Conservation (phyloP, 2,797 vertebrate species). For the Gastrophryne carolinensis region DNA sequence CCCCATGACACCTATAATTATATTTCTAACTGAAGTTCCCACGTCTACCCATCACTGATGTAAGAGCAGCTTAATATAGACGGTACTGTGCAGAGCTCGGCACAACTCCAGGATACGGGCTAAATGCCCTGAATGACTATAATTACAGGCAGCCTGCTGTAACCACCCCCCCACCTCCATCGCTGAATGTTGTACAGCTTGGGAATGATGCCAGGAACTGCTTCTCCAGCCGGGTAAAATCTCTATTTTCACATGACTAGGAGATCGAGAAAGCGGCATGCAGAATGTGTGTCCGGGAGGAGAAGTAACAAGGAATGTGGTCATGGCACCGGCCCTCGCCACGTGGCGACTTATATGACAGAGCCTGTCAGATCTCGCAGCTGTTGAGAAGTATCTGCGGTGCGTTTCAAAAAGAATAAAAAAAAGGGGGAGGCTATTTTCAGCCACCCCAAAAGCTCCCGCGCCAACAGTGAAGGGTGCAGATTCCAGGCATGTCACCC, state of each 20-base stretch:
- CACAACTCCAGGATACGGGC: neutral
- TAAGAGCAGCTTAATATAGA: neutral
- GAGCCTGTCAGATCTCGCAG: slow-evolving; percentile 26
- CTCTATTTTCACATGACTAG: neutral
- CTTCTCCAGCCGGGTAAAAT: neutral
- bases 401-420: slow-evolving; percentile 14
- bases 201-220: neutral
- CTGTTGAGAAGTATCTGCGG: slow-evolving; percentile 33
- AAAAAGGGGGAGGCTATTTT: slow-evolving; percentile 32
- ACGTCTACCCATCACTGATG: too few relatives aligned
- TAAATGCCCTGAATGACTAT: neutral
- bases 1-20: too few relatives aligned
- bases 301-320: neutral
- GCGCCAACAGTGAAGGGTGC: neutral
- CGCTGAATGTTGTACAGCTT: neutral
- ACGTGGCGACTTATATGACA: slow-evolving; percentile 10
- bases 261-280: neutral
- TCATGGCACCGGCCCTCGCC: neutral
- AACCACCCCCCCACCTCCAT: neutral
- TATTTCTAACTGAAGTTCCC: too few relatives aligned
- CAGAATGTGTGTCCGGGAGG: neutral
- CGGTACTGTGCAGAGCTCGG: neutral
- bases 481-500: slow-evolving; percentile 1
- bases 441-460: slow-evolving; percentile 1
- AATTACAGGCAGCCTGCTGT: neutral